Conservation (phyloP, 2,113 vertebrate genomes). For the Phylloscopus trochilus region DNA sequence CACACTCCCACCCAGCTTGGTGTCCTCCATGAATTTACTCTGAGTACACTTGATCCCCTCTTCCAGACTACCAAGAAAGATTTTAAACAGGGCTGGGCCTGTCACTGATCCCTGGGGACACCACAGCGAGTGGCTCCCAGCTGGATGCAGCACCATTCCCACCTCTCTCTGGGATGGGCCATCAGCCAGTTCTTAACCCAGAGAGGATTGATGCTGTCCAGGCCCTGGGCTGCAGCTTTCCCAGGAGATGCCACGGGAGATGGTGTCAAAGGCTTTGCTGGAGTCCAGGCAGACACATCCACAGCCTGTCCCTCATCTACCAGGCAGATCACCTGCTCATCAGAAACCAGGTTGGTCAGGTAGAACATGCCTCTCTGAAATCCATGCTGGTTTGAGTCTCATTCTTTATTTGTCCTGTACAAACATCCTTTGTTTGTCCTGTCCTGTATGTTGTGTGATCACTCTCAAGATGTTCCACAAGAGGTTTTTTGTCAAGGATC, state of each 20-base stretch:
- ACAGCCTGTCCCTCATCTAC: background rate
- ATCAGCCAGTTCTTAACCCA: background rate
- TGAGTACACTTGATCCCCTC: background rate
- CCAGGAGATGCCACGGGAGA: background rate
- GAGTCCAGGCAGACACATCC: background rate
- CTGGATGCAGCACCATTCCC: background rate
- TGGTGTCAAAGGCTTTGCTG: accelerated
- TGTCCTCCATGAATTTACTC: background rate
- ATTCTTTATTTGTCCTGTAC: background rate
- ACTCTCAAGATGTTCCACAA: too few relatives aligned
- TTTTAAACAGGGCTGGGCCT: background rate
- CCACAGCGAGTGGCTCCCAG: background rate
- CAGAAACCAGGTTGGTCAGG: accelerated
- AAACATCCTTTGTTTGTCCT: background rate
- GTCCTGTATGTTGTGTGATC: accelerated
- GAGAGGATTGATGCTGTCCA: background rate
- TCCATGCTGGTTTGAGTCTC: background rate
- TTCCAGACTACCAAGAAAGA: background rate
- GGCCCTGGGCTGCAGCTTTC: background rate
- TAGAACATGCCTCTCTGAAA: background rate
- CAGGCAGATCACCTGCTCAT: background rate
- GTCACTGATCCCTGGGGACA: background rate
- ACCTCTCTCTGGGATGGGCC: background rate
- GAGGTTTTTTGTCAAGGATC: background rate
- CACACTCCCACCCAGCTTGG: too few relatives aligned